phyloP scores from a whole-genome alignment of 2,888 invertebrate genomes.

The Ceramica pisi region DNA sequence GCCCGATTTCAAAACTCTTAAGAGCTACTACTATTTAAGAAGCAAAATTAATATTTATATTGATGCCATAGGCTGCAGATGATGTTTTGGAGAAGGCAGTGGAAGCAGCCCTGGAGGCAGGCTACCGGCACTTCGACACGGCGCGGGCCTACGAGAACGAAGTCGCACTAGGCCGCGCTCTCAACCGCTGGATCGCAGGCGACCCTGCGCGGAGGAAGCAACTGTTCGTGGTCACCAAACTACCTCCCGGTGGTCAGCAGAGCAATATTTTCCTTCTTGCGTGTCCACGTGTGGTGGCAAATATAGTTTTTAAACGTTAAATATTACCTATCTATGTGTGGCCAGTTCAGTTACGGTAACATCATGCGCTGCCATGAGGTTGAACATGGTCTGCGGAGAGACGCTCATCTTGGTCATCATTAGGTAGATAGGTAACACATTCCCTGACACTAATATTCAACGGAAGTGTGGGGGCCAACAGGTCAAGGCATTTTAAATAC shows the following conservation, averaged over 20 bases:
- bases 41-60: background rate
- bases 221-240: constrained; percentile 96
- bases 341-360: too few species aligned
- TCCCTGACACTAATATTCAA: too few species aligned
- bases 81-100: constrained; percentile 93
- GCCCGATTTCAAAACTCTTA: background rate
- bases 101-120: constrained; percentile 93
- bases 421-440: too few species aligned
- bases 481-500: too few species aligned
- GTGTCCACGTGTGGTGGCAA: too few species aligned
- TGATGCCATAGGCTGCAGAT: constrained; percentile 90
- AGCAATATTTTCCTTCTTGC: too few species aligned
- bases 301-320: too few species aligned
- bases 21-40: background rate
- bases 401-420: too few species aligned
- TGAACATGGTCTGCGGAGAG: too few species aligned
- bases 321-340: too few species aligned
- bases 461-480: too few species aligned
- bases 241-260: constrained; percentile 91
- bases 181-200: constrained; percentile 93
- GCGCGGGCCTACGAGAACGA: constrained; percentile 95
- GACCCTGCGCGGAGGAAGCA: constrained; percentile 94
- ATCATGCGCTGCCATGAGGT: too few species aligned
- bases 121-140: constrained; percentile 96
- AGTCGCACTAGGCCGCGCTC: constrained; percentile 93